Evolutionary conservation across 2,797 vertebrate genomes (phyloP).

Genomic region (Leptodactylus fallax): DNA sequence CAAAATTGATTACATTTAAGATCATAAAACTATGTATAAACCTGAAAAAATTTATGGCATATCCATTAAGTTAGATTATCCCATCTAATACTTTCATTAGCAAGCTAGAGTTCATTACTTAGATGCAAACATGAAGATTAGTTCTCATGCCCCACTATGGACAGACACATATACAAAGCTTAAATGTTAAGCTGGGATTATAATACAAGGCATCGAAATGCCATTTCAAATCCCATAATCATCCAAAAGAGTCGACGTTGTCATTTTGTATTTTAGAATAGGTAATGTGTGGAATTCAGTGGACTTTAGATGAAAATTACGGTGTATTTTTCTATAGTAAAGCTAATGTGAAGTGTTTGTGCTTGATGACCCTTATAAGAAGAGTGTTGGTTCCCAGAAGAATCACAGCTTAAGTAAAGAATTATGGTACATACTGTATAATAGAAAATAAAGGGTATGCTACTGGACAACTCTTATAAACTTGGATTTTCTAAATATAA

Average conservation of each 20-base stretch:
- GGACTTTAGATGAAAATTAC: not conserved
- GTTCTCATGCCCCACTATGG: constrained; percentile 53
- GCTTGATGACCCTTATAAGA: not conserved
- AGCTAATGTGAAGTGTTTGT: constrained; percentile 25
- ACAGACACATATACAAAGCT: constrained; percentile 60
- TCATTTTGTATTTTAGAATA: constrained; percentile 29
- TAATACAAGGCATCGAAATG: constrained; percentile 60
- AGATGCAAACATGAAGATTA: constrained; percentile 63
- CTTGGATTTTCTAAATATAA: no score
- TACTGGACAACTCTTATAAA: no score
- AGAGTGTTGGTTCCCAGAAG: not conserved
- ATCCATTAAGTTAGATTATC: constrained; percentile 62
- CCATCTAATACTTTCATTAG: constrained; percentile 62
- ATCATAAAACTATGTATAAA: constrained; percentile 47
- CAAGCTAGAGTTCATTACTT: constrained; percentile 36
- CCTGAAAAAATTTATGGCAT: constrained; percentile 29
- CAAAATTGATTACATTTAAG: constrained; percentile 45
- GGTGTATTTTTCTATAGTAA: not conserved
- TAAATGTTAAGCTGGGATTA: constrained; percentile 62
- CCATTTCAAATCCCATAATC: constrained; percentile 62
- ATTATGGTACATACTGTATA: not conserved
- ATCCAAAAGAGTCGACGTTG: constrained; percentile 47
- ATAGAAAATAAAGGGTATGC: not conserved
- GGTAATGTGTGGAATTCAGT: constrained; percentile 30
- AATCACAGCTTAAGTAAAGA: not conserved